Percentiles rank a stretch among this genome's conserved stretches.
These are phyloP conservation scores for Caenorhabditis briggsae DNA, from an alignment of 1,140 invertebrate species.

Conservation along the genomic window DNA sequence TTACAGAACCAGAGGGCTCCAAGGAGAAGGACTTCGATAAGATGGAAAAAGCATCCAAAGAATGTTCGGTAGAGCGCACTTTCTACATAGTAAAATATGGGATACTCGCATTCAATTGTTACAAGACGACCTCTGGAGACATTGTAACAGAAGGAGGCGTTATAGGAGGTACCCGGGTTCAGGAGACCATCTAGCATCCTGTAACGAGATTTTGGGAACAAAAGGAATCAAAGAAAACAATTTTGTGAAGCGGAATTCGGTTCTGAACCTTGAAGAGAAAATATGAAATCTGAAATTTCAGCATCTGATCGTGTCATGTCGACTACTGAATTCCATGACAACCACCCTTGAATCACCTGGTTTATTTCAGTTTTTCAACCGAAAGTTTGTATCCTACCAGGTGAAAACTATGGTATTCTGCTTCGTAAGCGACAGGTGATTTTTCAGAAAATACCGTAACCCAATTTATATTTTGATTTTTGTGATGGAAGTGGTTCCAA, in stretches of 20 bases:
- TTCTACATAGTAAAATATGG: slow-evolving; percentile 20
- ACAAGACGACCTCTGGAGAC: slow-evolving; percentile 13
- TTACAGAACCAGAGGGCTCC: slow-evolving; percentile 42
- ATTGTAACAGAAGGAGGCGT: slow-evolving; percentile 25
- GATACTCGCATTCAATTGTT: slow-evolving; percentile 29
- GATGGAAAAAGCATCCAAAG: slow-evolving; percentile 37
- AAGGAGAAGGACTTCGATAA: slow-evolving; percentile 8
- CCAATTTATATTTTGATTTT: too few species aligned
- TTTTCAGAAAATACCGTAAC: too few species aligned
- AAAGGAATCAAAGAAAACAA: neutral
- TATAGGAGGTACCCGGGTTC: neutral
- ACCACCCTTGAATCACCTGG: too few species aligned
- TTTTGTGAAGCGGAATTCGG: neutral
- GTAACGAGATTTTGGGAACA: neutral
- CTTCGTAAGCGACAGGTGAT: too few species aligned
- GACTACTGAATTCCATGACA: too few species aligned
- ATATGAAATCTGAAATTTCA: too few species aligned
- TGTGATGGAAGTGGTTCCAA: too few species aligned
- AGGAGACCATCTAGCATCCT: slow-evolving; percentile 33
- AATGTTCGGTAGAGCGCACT: slow-evolving; percentile 26
- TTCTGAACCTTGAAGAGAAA: too few species aligned
- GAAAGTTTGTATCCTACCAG: too few species aligned
- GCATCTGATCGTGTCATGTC: too few species aligned
- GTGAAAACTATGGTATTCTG: too few species aligned
- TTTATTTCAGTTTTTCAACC: too few species aligned